Evolutionary conservation across 1,140 invertebrate genomes (phyloP).

Genomic region (Drosophila setifemur): DNA sequence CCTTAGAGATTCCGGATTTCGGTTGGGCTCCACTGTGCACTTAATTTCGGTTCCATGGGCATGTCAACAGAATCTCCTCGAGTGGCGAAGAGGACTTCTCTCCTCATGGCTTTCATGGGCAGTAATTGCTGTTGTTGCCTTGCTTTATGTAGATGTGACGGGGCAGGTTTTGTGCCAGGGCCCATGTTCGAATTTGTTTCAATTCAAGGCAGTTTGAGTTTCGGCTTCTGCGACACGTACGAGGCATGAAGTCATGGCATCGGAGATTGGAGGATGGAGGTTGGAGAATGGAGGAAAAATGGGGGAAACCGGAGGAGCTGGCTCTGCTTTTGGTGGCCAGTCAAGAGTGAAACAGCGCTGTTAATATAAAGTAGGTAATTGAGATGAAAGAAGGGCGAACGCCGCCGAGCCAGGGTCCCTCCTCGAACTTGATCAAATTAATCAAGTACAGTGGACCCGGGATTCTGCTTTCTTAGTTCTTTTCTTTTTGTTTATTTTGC

Average conservation of each 20-base stretch:
- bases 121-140: conserved; percentile 43
- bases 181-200: conserved; percentile 78
- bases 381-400: conserved; percentile 40
- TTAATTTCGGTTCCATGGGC: conserved; percentile 31
- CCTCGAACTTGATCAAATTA: conserved; percentile 73
- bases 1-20: too few relatives aligned
- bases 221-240: conserved; percentile 54
- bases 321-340: conserved; percentile 31
- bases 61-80: conserved; percentile 48
- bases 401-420: neutral
- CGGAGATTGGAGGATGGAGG: neutral
- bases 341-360: conserved; percentile 55
- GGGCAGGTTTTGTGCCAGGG: conserved; percentile 39
- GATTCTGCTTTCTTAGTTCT: neutral
- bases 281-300: neutral
- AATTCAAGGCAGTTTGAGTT: conserved; percentile 40
- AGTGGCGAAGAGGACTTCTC: conserved; percentile 5
- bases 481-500: conserved; percentile 14
- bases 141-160: conserved; percentile 58
- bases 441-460: conserved; percentile 69
- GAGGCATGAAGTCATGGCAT: conserved; percentile 69
- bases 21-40: conserved; percentile 30
- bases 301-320: neutral
- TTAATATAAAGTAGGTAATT: conserved; percentile 76
- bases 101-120: conserved; percentile 21